Evolutionary conservation across 2,888 invertebrate species (phyloP).

Genomic region (Monoplex corrugatus): DNA sequence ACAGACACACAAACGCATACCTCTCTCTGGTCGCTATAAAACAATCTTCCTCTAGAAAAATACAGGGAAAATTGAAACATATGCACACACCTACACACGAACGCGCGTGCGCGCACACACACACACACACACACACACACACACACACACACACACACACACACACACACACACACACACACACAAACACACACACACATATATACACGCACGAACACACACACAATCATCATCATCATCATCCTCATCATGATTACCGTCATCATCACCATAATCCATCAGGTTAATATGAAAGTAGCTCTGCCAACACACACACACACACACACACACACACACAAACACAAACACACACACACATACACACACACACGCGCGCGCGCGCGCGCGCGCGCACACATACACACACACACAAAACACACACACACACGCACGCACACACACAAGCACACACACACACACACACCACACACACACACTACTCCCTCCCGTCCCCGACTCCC

Average conservation of each 20-base stretch:
- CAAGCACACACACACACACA: not conserved
- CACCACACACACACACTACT: not conserved
- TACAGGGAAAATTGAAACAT: too few relatives aligned
- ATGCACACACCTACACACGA: not conserved
- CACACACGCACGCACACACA: not conserved
- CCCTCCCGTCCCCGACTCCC: not conserved
- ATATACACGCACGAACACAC: conserved; percentile 28
- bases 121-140: not conserved
- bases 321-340: not conserved
- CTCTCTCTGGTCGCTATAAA: too few relatives aligned
- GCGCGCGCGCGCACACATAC: not conserved
- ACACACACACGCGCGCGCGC: not conserved
- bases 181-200: conserved; percentile 27
- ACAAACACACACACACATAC: not conserved
- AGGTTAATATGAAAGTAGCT: too few relatives aligned
- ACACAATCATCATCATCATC: too few relatives aligned
- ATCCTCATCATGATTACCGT: too few relatives aligned
- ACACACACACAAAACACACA: too few relatives aligned
- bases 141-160: not conserved
- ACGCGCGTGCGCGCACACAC: not conserved
- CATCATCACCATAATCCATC: too few relatives aligned
- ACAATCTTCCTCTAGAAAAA: too few relatives aligned
- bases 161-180: conserved; percentile 31
- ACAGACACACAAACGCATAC: not conserved
- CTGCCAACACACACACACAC: not conserved